phyloP scores from a whole-genome alignment of 2,113 vertebrate species.

The Eulemur macaco region DNA sequence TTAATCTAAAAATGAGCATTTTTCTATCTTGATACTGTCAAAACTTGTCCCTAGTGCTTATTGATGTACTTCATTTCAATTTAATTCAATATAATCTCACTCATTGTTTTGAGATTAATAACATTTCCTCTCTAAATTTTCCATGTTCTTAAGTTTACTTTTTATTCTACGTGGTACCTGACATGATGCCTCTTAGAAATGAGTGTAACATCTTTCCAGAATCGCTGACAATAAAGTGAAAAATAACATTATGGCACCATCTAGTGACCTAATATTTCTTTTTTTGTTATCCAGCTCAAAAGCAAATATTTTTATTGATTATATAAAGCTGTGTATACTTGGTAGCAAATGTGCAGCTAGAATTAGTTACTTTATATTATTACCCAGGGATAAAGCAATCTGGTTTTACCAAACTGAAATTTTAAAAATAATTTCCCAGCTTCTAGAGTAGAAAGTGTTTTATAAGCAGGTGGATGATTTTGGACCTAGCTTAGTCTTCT shows the following conservation, averaged over 20 bases:
- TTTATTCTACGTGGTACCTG: not conserved
- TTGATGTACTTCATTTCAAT: not conserved
- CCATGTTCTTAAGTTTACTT: not conserved
- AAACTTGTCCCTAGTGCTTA: not conserved
- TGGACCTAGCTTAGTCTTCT: not conserved
- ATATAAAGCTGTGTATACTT: not conserved
- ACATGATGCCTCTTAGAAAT: slow-evolving; percentile 21
- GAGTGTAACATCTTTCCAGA: not conserved
- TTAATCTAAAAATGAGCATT: not conserved
- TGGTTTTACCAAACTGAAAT: not conserved
- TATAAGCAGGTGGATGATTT: not conserved
- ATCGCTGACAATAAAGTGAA: slow-evolving; percentile 63
- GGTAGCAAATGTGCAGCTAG: not conserved
- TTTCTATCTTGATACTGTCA: not conserved
- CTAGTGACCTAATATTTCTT: slow-evolving; percentile 82
- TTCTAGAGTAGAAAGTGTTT: not conserved
- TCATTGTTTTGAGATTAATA: not conserved
- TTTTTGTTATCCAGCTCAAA: not conserved
- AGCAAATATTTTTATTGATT: not conserved
- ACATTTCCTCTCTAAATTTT: not conserved
- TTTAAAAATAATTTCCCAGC: not conserved
- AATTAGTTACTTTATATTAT: not conserved
- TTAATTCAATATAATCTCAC: not conserved
- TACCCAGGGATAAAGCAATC: slow-evolving; percentile 15
- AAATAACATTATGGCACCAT: slow-evolving; percentile 85